A percentile compares a stretch with the other conserved stretches of the same genome.
Conservation (phyloP, 2,797 vertebrate genomes). For the Telmatherina bonti region DNA sequence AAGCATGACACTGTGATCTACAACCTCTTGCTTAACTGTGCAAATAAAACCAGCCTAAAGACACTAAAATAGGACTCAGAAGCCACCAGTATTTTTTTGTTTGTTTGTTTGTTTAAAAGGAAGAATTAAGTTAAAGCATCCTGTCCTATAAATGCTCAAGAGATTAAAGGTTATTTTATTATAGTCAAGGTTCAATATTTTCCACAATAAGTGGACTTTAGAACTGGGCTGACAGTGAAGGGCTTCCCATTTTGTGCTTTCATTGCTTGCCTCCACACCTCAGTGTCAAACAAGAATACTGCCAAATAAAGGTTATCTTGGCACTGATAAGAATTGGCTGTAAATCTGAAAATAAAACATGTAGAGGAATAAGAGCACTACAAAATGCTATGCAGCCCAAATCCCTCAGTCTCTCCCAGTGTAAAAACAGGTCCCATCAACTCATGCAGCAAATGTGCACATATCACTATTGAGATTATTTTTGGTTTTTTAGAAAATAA, state of each 20-base stretch:
- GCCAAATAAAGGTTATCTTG: constrained; percentile 26
- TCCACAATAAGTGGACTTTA: constrained; percentile 40
- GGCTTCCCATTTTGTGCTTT: constrained; percentile 6
- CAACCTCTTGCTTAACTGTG: not conserved
- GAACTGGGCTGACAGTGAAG: constrained; percentile 21
- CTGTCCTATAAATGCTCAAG: not conserved
- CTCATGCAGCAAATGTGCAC: constrained; percentile 9
- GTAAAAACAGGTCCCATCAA: constrained; percentile 12
- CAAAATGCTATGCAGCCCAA: constrained; percentile 10
- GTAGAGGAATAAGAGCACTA: not conserved
- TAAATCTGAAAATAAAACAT: constrained; percentile 11
- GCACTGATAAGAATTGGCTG: constrained; percentile 9
- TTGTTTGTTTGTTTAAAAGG: too few relatives aligned
- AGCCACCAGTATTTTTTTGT: too few relatives aligned
- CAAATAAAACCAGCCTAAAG: constrained; percentile 1
- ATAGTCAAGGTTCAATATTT: constrained; percentile 22
- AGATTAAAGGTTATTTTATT: constrained; percentile 14
- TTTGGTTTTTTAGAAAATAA: constrained; percentile 26
- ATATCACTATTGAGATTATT: constrained; percentile 22
- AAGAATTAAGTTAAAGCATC: not conserved
- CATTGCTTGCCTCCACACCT: constrained; percentile 11
- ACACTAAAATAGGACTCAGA: not conserved
- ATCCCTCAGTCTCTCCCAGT: not conserved
- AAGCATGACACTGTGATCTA: constrained; percentile 14
- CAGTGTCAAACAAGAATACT: constrained; percentile 4